Conservation (phyloP, 2,797 vertebrate species). For the Ciconia nigra region DNA sequence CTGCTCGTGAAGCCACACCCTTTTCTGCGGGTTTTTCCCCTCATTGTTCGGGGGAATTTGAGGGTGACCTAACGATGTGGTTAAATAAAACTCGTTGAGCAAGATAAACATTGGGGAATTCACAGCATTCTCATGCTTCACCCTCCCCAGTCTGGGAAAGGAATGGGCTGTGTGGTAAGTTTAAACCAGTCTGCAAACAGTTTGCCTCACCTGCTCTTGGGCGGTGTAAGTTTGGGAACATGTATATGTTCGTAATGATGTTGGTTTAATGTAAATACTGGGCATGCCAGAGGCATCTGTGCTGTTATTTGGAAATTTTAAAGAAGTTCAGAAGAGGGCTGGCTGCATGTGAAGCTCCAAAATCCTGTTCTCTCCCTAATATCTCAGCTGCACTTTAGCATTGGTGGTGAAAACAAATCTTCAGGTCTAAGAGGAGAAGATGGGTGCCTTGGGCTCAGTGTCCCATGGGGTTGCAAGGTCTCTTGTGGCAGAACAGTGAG, state of each 20-base stretch:
- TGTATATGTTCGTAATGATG: not conserved
- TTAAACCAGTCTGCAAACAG: slow-evolving; percentile 48
- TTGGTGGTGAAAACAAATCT: not conserved
- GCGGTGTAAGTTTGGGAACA: slow-evolving; percentile 35
- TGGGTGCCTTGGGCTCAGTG: fast-evolving
- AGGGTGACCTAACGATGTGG: slow-evolving; percentile 72
- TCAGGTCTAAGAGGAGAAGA: not conserved
- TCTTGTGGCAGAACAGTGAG: not conserved
- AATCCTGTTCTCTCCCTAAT: not conserved
- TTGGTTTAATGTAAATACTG: slow-evolving; percentile 16
- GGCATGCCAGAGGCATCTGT: not conserved
- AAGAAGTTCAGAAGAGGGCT: not conserved
- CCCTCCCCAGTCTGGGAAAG: slow-evolving; percentile 54
- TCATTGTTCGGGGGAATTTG: slow-evolving; percentile 72
- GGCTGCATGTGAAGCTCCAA: not conserved
- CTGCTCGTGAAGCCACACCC: slow-evolving; percentile 64
- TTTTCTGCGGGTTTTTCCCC: slow-evolving; percentile 72
- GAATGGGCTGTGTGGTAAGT: slow-evolving; percentile 51
- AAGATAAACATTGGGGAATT: slow-evolving; percentile 72
- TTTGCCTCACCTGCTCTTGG: slow-evolving; percentile 60
- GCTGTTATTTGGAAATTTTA: not conserved
- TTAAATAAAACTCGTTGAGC: slow-evolving; percentile 72
- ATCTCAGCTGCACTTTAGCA: not conserved
- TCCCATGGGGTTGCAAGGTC: not conserved
- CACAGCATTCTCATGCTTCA: slow-evolving; percentile 61